Base-by-base conservation (phyloP, 2,888 invertebrate genomes). In the Metopia argyrocephala region DNA sequence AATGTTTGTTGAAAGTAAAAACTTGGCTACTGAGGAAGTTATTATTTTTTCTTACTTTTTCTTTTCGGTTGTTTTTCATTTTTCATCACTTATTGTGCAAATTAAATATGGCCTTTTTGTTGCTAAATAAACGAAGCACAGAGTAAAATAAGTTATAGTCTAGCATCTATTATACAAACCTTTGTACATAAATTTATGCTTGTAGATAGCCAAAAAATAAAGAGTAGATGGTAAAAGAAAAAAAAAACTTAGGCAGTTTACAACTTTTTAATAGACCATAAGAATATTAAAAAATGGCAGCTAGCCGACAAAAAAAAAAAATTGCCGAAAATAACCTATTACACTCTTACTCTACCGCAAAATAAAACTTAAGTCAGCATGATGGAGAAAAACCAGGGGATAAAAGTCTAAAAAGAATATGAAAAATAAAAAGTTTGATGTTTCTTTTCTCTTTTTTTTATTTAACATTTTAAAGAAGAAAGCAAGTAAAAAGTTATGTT, bases 191-290 rank as follows among this genome's bases (percentile, higher is more conserved):
- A 65, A 71, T 57, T 73, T 59, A 27, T 12, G 28, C 3, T 7
- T n/a, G 45, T 46, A 56, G 15, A 25, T 7, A 12, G 31, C 31
- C 31, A 31, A 38, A 54, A 65, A 65, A 18, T 15, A 59, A 25
- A 7, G 45, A 46, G 12, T 31, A 69, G 23, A 2, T 28, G 25
- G 59, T 31, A 9, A 9, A 46, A 62, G 56, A 45, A 74, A 78
- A 80, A 71, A 76, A 84, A 84, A 85, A 85, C 84, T 88, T 89
- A 85, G 83, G 84, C 84, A 85, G 85, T 85, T 85, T 85, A 88
- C 89, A 88, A 89, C 87, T 89, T 89, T 88, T 88, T 87, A 88
- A 88, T 88, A 85, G 89, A 88, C 86, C 85, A 84, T 83, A 84
- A 85, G 84, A 84, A 83, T 84, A 83, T 84, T 83, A 82, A 83